Base-by-base conservation (phyloP, 2,797 vertebrate species). In the Callimico goeldii region DNA sequence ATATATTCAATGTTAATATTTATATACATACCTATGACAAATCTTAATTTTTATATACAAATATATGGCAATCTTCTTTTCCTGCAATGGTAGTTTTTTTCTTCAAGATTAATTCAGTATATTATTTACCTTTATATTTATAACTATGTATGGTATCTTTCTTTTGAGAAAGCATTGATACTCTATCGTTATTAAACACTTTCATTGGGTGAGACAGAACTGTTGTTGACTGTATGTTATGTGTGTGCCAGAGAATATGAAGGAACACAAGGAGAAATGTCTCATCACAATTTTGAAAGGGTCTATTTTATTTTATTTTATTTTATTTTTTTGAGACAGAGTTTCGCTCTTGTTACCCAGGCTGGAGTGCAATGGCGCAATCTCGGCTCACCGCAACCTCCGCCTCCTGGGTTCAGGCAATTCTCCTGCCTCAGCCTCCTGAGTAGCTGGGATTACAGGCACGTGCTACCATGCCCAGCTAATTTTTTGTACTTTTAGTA, bases 101-200 rank as follows among this genome's bases (percentile, higher is more conserved):
- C 52, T 39, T 41, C 90, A 92, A 92, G 50, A 30, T 48, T 92
- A 73, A 80, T 96, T 94, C 43, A 73, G 15, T 55, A 84, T 93
- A 95, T 94, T 91, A 88, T 79, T 88, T 84, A 64, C 67, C 67
- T 89, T 88, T 95, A 28, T 95, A 33, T 95, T 84, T 80, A 12
- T 84, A 95, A 64, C 15, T 26, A 7, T 87, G 80, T 43, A 5
- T 85, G 10, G 2, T 61, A 48, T 75, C 55, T 90, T 52, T 90
- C 22, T 67, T 89, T 90, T 76, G 30, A 94, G 75, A 97, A 76
- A 57, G 14, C 43, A 75, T 72, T 55, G n/a, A 41, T 22, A 58
- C 0, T 55, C 17, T 77, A 7, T 64, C 76, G n/a, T 52, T 85
- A 20, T 33, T 33, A 48, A 50, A 20, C 33, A 24, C 26, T 96